Conservation (phyloP, 2,888 invertebrate species). For the Thelaira solivaga region DNA sequence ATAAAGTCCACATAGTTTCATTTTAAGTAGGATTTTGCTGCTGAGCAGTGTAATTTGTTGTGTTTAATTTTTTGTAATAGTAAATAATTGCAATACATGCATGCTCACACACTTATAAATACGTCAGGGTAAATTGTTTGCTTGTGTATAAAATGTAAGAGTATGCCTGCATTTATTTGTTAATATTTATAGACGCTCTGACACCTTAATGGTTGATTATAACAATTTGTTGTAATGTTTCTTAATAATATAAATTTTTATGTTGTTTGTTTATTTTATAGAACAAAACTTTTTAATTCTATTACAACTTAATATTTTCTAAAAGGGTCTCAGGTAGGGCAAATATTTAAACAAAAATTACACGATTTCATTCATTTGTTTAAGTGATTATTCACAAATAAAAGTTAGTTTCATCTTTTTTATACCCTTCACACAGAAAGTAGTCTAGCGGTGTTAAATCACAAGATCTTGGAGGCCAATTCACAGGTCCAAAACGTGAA, state of each 20-base stretch:
- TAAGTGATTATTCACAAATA: too few species aligned
- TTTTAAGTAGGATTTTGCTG: too few species aligned
- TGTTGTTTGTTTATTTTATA: slow-evolving; percentile 21
- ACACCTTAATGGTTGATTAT: slow-evolving; percentile 59
- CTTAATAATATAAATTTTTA: slow-evolving; percentile 57
- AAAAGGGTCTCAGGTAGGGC: background rate
- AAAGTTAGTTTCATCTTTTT: too few species aligned
- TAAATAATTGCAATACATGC: slow-evolving; percentile 59
- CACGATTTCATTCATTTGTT: too few species aligned
- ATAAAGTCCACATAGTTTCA: too few species aligned
- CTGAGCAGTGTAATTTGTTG: too few species aligned
- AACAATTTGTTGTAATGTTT: slow-evolving; percentile 60
- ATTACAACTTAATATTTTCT: background rate
- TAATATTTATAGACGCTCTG: slow-evolving; percentile 30
- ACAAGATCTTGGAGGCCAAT: too few species aligned
- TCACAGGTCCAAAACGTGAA: too few species aligned
- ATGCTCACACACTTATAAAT: slow-evolving; percentile 27
- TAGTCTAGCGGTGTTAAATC: too few species aligned
- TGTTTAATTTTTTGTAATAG: slow-evolving; percentile 57
- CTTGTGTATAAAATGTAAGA: background rate
- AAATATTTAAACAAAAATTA: too few species aligned
- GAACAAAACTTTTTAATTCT: background rate
- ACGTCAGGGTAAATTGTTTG: background rate
- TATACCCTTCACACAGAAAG: too few species aligned
- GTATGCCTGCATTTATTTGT: too few species aligned